These are phyloP conservation scores for Ranitomeya variabilis DNA, from an alignment of 2,113 vertebrate genomes.

Conservation along the genomic window DNA sequence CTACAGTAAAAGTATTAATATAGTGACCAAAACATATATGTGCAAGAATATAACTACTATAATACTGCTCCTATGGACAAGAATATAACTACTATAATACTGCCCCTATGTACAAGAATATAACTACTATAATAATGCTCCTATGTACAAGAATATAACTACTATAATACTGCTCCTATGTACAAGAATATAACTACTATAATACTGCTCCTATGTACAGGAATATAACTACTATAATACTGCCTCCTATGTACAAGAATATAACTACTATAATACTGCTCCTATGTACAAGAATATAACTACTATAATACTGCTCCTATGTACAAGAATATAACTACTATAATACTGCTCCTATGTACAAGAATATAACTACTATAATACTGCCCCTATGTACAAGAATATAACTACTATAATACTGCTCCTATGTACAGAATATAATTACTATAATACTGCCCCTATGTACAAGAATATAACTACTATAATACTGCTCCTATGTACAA, in stretches of 20 bases:
- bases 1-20: not conserved
- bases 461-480: no score
- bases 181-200: no score
- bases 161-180: no score
- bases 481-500: no score
- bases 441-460: no score
- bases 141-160: no score
- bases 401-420: no score
- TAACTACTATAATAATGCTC: no score
- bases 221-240: not conserved
- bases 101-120: no score
- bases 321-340: not conserved
- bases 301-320: not conserved
- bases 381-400: no score
- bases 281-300: not conserved
- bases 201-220: no score
- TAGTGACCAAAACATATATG: not conserved
- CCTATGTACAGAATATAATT: no score
- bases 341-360: not conserved
- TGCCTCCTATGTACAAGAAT: not conserved
- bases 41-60: not conserved
- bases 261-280: not conserved
- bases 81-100: not conserved
- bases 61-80: not conserved
- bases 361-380: constrained; percentile 4